phyloP scores from a whole-genome alignment of 2,888 invertebrate genomes.

The Exocentrus adspersus region DNA sequence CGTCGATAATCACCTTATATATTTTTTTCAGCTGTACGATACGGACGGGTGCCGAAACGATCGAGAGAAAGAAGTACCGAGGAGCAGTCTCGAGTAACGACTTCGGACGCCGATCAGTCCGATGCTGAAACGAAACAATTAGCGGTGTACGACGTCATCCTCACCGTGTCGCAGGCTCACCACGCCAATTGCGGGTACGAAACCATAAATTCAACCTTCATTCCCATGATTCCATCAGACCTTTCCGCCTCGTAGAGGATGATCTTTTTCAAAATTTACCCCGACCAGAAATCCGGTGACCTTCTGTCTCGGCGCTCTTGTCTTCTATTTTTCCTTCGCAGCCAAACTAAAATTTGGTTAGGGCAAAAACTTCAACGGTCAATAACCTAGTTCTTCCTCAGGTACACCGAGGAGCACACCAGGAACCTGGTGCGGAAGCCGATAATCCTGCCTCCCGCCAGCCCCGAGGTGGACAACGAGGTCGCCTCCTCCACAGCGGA shows the following conservation, averaged over 20 bases:
- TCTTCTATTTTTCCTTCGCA: too few relatives aligned
- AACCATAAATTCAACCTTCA: too few relatives aligned
- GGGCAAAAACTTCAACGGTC: too few relatives aligned
- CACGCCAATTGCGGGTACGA: constrained; percentile 78
- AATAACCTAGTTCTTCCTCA: constrained; percentile 10
- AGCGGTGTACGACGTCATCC: constrained; percentile 81
- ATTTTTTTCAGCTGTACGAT: constrained; percentile 83
- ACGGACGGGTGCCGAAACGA: constrained; percentile 95
- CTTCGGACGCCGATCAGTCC: constrained; percentile 61
- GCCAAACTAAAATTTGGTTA: too few relatives aligned
- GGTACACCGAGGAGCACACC: constrained; percentile 85
- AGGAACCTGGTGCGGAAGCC: constrained; percentile 76
- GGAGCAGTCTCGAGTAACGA: constrained; percentile 64
- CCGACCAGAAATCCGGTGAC: too few relatives aligned
- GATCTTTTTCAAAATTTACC: too few relatives aligned
- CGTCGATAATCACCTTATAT: neutral
- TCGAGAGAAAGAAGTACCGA: constrained; percentile 81
- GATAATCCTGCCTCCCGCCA: constrained; percentile 66
- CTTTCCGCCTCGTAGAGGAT: too few relatives aligned
- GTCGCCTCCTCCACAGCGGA: constrained; percentile 67
- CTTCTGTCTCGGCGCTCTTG: too few relatives aligned
- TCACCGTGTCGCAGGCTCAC: constrained; percentile 85
- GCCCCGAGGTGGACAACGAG: constrained; percentile 56
- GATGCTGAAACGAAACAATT: constrained; percentile 67
- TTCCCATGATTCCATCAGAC: too few relatives aligned